These are phyloP conservation scores for Platyura marginata DNA, from an alignment of 1,140 invertebrate genomes.

Conservation along the genomic window DNA sequence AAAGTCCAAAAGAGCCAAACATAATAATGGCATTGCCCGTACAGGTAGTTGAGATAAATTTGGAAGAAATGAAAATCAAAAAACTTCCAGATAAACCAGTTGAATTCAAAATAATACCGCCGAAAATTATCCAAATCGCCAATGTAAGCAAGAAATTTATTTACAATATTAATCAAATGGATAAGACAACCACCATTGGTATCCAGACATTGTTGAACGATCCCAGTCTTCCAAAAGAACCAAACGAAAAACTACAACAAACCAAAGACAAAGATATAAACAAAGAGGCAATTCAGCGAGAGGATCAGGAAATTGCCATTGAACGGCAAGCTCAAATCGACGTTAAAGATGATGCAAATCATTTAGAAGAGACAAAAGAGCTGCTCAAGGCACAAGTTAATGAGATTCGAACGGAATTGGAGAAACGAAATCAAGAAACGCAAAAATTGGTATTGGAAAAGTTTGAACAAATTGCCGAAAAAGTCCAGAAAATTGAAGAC, in stretches of 20 bases:
- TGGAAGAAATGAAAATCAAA: neutral
- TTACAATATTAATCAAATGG: neutral
- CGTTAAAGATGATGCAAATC: slow-evolving; percentile 23
- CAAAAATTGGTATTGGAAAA: slow-evolving; percentile 9
- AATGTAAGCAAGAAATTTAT: slow-evolving; percentile 1
- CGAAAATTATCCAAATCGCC: neutral
- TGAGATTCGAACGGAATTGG: slow-evolving; percentile 8
- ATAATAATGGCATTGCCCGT: neutral
- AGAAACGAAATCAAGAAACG: slow-evolving; percentile 18
- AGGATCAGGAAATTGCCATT: slow-evolving; percentile 30
- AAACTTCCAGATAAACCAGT: neutral
- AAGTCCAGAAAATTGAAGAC: slow-evolving; percentile 10
- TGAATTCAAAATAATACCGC: neutral
- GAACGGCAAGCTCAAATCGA: slow-evolving; percentile 24
- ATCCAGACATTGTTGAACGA: slow-evolving; percentile 6
- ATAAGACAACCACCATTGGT: slow-evolving; percentile 4
- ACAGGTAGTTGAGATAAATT: neutral
- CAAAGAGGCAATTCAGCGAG: slow-evolving; percentile 29
- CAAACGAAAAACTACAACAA: slow-evolving; percentile 1
- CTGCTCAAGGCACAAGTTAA: neutral
- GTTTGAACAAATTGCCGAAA: slow-evolving; percentile 8
- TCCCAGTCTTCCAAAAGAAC: slow-evolving; percentile 7
- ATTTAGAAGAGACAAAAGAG: slow-evolving; percentile 6
- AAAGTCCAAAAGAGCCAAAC: neutral
- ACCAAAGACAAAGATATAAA: slow-evolving; percentile 11